These are phyloP conservation scores for Spheniscus mendiculus DNA, from an alignment of 2,113 vertebrate genomes.

Conservation along the genomic window DNA sequence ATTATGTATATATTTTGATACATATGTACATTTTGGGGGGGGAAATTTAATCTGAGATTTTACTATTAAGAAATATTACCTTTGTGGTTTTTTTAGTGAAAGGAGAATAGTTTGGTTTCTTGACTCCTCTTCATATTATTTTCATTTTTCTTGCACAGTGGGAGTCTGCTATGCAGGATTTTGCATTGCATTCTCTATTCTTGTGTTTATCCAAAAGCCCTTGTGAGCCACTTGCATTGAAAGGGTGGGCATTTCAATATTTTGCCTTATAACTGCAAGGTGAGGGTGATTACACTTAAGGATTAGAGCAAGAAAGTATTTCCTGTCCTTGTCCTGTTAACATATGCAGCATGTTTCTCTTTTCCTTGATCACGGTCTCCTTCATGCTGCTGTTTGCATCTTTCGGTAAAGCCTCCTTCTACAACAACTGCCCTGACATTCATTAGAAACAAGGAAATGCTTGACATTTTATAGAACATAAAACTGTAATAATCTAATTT, in stretches of 20 bases:
- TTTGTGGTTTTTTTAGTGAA: background rate
- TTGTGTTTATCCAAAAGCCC: background rate
- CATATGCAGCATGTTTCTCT: background rate
- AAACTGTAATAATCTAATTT: background rate
- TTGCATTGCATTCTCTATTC: background rate
- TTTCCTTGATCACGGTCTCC: background rate
- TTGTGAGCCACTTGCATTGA: background rate
- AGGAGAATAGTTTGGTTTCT: background rate
- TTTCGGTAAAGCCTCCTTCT: background rate
- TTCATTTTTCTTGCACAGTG: background rate
- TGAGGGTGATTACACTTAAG: background rate
- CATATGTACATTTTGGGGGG: rapidly evolving
- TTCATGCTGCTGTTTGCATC: background rate
- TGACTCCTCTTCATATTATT: background rate
- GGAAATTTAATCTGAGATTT: background rate
- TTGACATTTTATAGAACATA: background rate
- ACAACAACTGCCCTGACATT: background rate
- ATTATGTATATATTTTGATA: background rate
- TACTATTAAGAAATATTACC: background rate
- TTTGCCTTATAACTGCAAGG: background rate
- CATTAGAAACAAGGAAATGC: background rate
- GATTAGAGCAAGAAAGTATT: background rate
- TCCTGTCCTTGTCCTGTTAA: background rate
- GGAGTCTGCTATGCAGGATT: background rate
- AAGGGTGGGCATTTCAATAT: background rate